phyloP scores from a whole-genome alignment of 2,113 vertebrate genomes.

The Oxyruncus cristatus region DNA sequence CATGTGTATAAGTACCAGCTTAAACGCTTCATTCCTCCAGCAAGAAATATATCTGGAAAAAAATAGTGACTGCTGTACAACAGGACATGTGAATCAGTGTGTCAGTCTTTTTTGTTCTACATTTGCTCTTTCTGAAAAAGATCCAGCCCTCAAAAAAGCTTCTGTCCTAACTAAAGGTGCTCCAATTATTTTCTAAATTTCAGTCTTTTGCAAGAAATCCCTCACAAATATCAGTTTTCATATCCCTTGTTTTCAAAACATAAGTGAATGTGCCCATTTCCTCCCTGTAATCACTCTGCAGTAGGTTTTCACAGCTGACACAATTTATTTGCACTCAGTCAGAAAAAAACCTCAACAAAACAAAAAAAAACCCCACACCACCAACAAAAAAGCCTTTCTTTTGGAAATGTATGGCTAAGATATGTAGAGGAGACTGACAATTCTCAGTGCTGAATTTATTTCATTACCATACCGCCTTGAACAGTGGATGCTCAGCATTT shows the following conservation, averaged over 20 bases:
- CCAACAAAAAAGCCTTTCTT: not conserved
- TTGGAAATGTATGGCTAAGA: not conserved
- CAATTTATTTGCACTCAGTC: not conserved
- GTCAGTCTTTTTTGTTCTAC: not conserved
- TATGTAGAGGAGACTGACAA: not conserved
- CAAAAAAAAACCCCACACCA: not conserved
- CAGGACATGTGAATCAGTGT: not conserved
- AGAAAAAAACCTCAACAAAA: not conserved
- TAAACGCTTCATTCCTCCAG: not conserved
- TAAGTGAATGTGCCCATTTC: not conserved
- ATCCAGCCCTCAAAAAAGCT: accelerated
- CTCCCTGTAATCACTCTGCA: not conserved
- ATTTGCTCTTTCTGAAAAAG: not conserved
- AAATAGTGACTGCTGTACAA: not conserved
- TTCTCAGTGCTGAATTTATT: not conserved
- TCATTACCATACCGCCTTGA: not conserved
- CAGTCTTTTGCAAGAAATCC: not conserved
- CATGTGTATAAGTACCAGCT: not conserved
- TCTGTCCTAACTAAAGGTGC: not conserved
- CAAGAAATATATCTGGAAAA: not conserved
- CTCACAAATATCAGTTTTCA: not conserved
- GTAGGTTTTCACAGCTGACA: not conserved
- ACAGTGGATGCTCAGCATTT: not conserved
- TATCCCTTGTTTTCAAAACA: not conserved
- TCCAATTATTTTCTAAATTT: not conserved